Conservation (phyloP, 2,888 invertebrate species). For the Acronicta aceris region DNA sequence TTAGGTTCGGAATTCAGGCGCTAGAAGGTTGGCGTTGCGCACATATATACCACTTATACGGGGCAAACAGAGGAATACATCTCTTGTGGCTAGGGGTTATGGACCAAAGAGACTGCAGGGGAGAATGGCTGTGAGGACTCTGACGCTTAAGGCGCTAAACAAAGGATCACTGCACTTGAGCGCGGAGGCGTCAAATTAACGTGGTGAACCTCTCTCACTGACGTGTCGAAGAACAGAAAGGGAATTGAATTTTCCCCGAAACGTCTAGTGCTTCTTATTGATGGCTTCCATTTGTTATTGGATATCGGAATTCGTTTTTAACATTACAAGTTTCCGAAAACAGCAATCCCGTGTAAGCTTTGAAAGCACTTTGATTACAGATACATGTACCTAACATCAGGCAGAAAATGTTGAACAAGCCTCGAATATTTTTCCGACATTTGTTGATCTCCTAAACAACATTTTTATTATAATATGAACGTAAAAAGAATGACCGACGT, state of each 20-base stretch:
- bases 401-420: constrained; percentile 11
- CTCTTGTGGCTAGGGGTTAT: constrained; percentile 32
- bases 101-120: constrained; percentile 16
- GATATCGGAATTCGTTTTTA: constrained; percentile 13
- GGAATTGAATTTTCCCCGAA: constrained; percentile 23
- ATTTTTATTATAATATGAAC: constrained; percentile 29
- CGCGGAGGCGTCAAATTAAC: constrained; percentile 42
- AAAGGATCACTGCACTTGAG: constrained; percentile 59
- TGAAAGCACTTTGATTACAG: constrained; percentile 22
- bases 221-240: constrained; percentile 7
- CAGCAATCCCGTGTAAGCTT: constrained; percentile 8
- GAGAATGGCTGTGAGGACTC: constrained; percentile 4
- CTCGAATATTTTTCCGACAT: constrained; percentile 14
- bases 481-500: constrained; percentile 36
- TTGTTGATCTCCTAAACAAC: constrained; percentile 37
- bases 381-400: constrained; percentile 1
- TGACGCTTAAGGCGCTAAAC: constrained; percentile 42
- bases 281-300: constrained; percentile 7
- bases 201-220: constrained; percentile 11
- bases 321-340: constrained; percentile 4
- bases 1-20: constrained; percentile 31
- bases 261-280: constrained; percentile 9
- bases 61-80: constrained; percentile 29
- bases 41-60: not conserved
- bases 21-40: constrained; percentile 13